Evolutionary conservation across 2,888 invertebrate species (phyloP).

Genomic region (Brachyopa scutellaris): DNA sequence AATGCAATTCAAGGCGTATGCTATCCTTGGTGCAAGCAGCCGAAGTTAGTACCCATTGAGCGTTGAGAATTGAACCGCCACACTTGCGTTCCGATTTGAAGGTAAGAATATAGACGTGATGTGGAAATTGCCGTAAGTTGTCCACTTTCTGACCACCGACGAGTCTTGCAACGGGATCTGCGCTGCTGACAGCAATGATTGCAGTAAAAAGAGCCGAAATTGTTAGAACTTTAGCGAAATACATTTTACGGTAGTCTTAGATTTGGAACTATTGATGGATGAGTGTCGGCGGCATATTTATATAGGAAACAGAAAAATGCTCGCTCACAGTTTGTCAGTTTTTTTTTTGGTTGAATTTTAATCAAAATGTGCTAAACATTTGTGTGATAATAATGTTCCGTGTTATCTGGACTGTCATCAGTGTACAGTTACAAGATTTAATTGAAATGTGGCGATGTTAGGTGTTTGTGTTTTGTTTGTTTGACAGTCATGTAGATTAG

Average conservation of each 20-base stretch:
- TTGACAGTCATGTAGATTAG: too few species aligned
- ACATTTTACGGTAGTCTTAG: neutral
- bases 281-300: neutral
- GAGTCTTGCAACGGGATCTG: slow-evolving; percentile 22
- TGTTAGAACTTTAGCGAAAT: neutral
- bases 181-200: neutral
- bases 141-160: slow-evolving; percentile 50
- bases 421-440: too few species aligned
- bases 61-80: slow-evolving; percentile 56
- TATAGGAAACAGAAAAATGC: too few species aligned
- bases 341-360: too few species aligned
- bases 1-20: slow-evolving; percentile 9
- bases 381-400: too few species aligned
- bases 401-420: too few species aligned
- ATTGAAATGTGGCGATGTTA: too few species aligned
- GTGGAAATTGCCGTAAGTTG: slow-evolving; percentile 53
- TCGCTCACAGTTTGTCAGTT: too few species aligned
- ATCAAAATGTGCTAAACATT: too few species aligned
- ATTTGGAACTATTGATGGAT: neutral
- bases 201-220: neutral
- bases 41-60: slow-evolving; percentile 60
- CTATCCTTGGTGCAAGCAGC: slow-evolving; percentile 34
- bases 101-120: slow-evolving; percentile 50
- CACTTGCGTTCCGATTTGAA: slow-evolving; percentile 4
- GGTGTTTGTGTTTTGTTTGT: too few species aligned